Base-by-base conservation (phyloP, 2,888 invertebrate species). In the Acleris literana region DNA sequence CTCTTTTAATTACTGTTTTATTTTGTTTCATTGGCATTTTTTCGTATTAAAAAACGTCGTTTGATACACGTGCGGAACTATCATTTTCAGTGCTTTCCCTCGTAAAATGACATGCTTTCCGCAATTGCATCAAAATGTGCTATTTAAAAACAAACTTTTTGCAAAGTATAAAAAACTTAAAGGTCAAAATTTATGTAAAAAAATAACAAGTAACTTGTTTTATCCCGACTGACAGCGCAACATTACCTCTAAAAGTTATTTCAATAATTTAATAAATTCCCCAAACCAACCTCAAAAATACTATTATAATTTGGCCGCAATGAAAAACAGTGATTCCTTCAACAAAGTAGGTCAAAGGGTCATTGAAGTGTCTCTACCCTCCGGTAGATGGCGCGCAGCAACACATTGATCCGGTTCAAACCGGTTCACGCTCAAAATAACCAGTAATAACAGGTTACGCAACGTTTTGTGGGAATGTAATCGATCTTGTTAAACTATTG, bases 361-460 rank as follows among this genome's bases (percentile, higher is more conserved):
- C 44, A 53, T 57, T 39, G 33, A 52, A 22, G 52, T 46, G 51
- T 69, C 69, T 56, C 80, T 76, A 73, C 77, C 75, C 75, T 72
- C 70, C 77, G 72, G 74, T 73, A 84, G 88, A 86, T 83, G 88
- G 84, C 86, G 83, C 51, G 71, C 64, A 66, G 69, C 74, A 67
- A 73, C 80, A 85, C 88, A 88, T 88, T 88, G 88, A 88, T 88
- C 88, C 84, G 72, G 65, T 51, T 56, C 51, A 44, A 51, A 72
- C 67, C 74, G 72, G 71, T 75, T 76, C 73, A 69, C 72, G 74
- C 74, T 81, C 78, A 82, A 85, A 87, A 87, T 88, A 88, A 56
- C 59, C 17, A 62, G 82, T 80, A 79, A 74, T 72, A 74, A 71
- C 73, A 56, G 22, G 75, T 83, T 82, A 82, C 79, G 82, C 76